Percentiles rank a stretch among this genome's conserved stretches.
These are phyloP conservation scores for Chrysolina oricalcia DNA, from an alignment of 2,888 invertebrate species.

Conservation along the genomic window DNA sequence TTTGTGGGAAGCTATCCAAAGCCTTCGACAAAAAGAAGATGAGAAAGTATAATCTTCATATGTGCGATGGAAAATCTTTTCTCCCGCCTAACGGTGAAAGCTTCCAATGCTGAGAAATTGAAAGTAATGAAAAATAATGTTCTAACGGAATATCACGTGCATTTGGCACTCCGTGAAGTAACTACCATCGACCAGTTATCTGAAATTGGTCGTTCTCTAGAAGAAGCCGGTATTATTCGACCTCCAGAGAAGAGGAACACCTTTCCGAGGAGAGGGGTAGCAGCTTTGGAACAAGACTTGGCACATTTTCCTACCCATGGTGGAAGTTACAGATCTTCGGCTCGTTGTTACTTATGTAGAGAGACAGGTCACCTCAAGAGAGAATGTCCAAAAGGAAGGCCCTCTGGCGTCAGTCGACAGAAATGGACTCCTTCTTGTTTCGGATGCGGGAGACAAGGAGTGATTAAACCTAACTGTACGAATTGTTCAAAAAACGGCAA, in stretches of 20 bases:
- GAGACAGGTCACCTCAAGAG: not conserved
- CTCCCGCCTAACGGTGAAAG: constrained; percentile 1
- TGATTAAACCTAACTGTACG: no score
- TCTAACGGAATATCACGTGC: not conserved
- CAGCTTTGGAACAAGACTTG: constrained; percentile 11
- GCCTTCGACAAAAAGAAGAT: not conserved
- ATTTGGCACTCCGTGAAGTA: not conserved
- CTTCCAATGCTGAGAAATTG: not conserved
- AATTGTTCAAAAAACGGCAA: no score
- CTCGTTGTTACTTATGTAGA: constrained; percentile 4
- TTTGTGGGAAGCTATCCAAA: constrained; percentile 20
- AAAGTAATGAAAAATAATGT: not conserved
- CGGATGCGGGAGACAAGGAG: no score
- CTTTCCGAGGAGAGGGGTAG: no score
- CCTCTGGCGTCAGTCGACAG: not conserved
- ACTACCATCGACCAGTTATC: constrained; percentile 18
- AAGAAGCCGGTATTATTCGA: constrained; percentile 24
- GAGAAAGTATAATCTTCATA: constrained; percentile 28
- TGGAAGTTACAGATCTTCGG: not conserved
- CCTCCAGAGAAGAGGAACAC: not conserved
- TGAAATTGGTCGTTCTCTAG: constrained; percentile 19
- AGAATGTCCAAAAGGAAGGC: constrained; percentile 7
- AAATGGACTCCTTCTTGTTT: constrained; percentile 17
- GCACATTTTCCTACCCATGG: constrained; percentile 11
- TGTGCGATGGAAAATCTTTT: constrained; percentile 24